Percentiles rank a stretch among this genome's conserved stretches.
Evolutionary conservation across 2,888 invertebrate species (phyloP).

Genomic region (Drosophila rellima): DNA sequence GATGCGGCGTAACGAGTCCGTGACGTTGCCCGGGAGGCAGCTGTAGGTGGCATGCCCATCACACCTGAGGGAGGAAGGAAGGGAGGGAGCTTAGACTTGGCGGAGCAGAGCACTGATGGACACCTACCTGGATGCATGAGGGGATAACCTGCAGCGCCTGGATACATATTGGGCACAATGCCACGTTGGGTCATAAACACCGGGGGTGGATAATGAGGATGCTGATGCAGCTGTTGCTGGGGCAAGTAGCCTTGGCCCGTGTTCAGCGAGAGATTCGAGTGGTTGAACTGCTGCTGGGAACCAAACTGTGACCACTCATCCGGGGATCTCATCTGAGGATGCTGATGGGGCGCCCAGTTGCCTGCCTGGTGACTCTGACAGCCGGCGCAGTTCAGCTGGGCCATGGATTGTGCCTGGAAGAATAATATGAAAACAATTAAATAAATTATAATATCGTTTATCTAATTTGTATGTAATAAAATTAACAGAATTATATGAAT

Average conservation of each 20-base stretch:
- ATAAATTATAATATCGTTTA: too few relatives aligned
- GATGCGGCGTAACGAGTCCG: slow-evolving; percentile 89
- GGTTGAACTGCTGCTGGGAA: slow-evolving; percentile 84
- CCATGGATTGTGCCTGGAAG: slow-evolving; percentile 90
- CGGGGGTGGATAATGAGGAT: slow-evolving; percentile 85
- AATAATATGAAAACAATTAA: too few relatives aligned
- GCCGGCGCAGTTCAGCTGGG: slow-evolving; percentile 88
- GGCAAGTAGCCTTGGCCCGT: slow-evolving; percentile 85
- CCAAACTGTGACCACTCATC: slow-evolving; percentile 82
- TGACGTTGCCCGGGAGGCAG: slow-evolving; percentile 87
- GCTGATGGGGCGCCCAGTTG: slow-evolving; percentile 61
- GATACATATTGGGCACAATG: slow-evolving; percentile 83
- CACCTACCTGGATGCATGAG: slow-evolving; percentile 85
- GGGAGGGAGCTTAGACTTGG: background rate
- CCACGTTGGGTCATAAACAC: slow-evolving; percentile 84
- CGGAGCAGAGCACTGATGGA: too few relatives aligned
- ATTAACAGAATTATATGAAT: too few relatives aligned
- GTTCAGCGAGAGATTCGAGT: slow-evolving; percentile 88
- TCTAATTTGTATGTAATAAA: too few relatives aligned
- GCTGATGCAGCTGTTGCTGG: slow-evolving; percentile 80
- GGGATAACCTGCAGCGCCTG: slow-evolving; percentile 84
- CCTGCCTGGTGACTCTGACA: slow-evolving; percentile 85
- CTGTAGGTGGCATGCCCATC: slow-evolving; percentile 81
- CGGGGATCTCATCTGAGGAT: slow-evolving; percentile 43
- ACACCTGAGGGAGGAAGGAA: slow-evolving; percentile 59